Percentiles rank a stretch among this genome's conserved stretches.
Conservation (phyloP, 1,140 invertebrate species). For the Trinorchestia longiramus region DNA sequence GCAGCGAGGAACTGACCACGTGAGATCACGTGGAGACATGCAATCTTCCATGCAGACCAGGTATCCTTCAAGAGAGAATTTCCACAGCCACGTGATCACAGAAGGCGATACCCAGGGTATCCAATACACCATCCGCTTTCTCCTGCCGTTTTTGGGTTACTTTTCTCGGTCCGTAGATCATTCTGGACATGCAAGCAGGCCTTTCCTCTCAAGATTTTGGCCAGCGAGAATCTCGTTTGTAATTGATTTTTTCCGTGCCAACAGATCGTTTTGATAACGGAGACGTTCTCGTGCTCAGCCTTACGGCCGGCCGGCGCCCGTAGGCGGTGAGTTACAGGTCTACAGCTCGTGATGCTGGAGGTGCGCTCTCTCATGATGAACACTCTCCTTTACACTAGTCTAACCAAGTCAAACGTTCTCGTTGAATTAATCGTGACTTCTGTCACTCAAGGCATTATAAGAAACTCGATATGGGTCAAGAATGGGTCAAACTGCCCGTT, state of each 20-base stretch:
- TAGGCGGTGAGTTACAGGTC: not conserved
- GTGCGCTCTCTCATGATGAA: not conserved
- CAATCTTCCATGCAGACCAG: not conserved
- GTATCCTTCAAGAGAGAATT: not conserved
- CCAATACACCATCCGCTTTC: constrained; percentile 9
- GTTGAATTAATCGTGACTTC: not conserved
- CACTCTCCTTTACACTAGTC: not conserved
- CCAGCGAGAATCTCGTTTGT: not conserved
- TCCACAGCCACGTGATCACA: not conserved
- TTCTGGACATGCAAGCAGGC: not conserved
- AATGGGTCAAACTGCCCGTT: no score
- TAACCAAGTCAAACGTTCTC: not conserved
- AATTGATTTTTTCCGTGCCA: constrained; percentile 32
- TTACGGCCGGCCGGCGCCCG: not conserved
- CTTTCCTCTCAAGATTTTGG: constrained; percentile 12
- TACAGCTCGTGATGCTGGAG: not conserved
- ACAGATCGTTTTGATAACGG: constrained; percentile 23
- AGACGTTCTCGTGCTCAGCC: not conserved
- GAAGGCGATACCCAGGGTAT: not conserved
- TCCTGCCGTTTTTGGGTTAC: not conserved
- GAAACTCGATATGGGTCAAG: not conserved
- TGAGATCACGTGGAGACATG: not conserved
- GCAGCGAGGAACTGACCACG: not conserved
- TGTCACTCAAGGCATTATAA: not conserved
- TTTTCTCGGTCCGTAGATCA: not conserved